Percentiles rank a stretch among this genome's conserved stretches.
These are phyloP conservation scores for Ctenochaetus hawaiiensis DNA, from an alignment of 2,797 vertebrate genomes.

Conservation along the genomic window DNA sequence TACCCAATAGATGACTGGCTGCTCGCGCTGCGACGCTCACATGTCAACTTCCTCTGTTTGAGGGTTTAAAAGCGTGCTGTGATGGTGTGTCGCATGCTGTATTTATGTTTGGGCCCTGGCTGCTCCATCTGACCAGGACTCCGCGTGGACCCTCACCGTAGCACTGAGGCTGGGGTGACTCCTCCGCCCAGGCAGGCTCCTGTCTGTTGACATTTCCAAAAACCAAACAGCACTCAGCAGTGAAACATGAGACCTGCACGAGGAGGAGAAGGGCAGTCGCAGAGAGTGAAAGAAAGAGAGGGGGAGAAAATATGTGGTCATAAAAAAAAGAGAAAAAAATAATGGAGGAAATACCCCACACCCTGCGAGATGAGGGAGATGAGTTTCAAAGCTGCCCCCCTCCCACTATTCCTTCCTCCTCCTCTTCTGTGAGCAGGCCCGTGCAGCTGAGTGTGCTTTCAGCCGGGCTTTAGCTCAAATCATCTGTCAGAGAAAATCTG, in stretches of 20 bases:
- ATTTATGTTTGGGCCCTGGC: slow-evolving; percentile 75
- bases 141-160: slow-evolving; percentile 41
- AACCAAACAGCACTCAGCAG: slow-evolving; percentile 74
- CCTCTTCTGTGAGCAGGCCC: slow-evolving; percentile 31
- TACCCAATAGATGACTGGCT: slow-evolving; percentile 69
- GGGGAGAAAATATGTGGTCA: slow-evolving; percentile 58
- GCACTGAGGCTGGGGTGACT: slow-evolving; percentile 52
- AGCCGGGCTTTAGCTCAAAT: slow-evolving; percentile 74
- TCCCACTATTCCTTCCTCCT: slow-evolving; percentile 48
- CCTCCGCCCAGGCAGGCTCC: slow-evolving; percentile 61
- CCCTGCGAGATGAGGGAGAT: slow-evolving; percentile 71
- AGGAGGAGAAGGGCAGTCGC: slow-evolving; percentile 39
- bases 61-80: slow-evolving; percentile 71
- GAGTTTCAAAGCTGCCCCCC: slow-evolving; percentile 77
- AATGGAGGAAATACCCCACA: slow-evolving; percentile 72
- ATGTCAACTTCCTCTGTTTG: slow-evolving; percentile 72
- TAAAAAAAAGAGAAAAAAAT: slow-evolving; percentile 60
- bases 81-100: slow-evolving; percentile 65
- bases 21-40: slow-evolving; percentile 55
- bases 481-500: slow-evolving; percentile 86
- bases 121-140: slow-evolving; percentile 54
- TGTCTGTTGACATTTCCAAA: slow-evolving; percentile 80
- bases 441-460: slow-evolving; percentile 78
- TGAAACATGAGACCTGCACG: slow-evolving; percentile 70
- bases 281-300: slow-evolving; percentile 34